Evolutionary conservation across 2,888 invertebrate species (phyloP).

Genomic region (Noctua pronuba): DNA sequence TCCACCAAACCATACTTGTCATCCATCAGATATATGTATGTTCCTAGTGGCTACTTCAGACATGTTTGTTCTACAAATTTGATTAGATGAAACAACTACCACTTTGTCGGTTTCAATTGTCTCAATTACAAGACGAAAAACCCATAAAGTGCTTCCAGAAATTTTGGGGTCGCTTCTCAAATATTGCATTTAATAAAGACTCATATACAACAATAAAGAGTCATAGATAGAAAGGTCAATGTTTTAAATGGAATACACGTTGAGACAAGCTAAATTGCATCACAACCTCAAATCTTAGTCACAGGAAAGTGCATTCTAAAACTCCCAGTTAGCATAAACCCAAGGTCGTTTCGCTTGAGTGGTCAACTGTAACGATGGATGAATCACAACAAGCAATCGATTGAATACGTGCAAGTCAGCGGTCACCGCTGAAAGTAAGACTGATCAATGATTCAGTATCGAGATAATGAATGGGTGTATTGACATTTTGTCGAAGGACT

Average conservation of each 20-base stretch:
- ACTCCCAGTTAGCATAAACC: conserved; percentile 10
- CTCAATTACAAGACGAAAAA: background rate
- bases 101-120: conserved; percentile 27
- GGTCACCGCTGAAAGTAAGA: conserved; percentile 38
- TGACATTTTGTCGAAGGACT: conserved; percentile 29
- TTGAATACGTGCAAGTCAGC: conserved; percentile 6
- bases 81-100: conserved; percentile 3
- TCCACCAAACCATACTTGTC: background rate
- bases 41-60: background rate
- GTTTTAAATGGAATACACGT: background rate
- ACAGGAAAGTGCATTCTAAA: conserved; percentile 25
- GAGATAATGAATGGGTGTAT: conserved; percentile 1
- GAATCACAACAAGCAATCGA: conserved; percentile 54
- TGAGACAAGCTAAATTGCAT: background rate
- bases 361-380: conserved; percentile 35
- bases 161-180: background rate
- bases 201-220: background rate
- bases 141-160: background rate
- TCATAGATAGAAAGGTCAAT: background rate
- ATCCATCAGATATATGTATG: background rate
- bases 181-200: background rate
- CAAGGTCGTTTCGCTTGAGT: conserved; percentile 48
- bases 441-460: conserved; percentile 49
- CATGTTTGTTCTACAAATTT: background rate
- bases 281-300: background rate